Base-by-base conservation (phyloP, 2,113 vertebrate species). In the Suricata suricatta region DNA sequence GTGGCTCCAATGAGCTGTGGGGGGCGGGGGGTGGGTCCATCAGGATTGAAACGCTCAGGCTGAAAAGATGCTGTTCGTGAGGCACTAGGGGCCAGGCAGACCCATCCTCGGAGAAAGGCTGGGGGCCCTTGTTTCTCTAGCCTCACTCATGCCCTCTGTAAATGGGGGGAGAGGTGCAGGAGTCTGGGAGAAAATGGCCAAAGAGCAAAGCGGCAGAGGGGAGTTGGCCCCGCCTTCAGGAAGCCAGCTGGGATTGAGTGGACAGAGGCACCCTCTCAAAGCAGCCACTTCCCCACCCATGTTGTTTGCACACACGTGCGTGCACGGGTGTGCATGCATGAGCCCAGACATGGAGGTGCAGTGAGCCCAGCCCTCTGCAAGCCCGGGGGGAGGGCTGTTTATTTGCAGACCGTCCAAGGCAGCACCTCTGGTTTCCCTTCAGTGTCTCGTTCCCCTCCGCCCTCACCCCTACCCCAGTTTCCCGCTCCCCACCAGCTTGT, bases 41-140 rank as follows among this genome's bases (percentile, higher is more conserved):
- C 1, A 9, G 66, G 69, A 12, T 7, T 2, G 50, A 66, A 76
- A 4, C 33, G 72, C 83, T 33, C 0, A 0, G 21, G n/a, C 1
- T 54, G 57, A 8, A 17, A 89, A 63, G 52, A 31, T 13, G 31
- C 35, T 25, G 27, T 64, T 25, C 38, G 19, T 2, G 44, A 81
- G 52, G 35, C 1, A 23, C 21, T 2, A 7, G 74, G 60, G 25
- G 23, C 64, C 23, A 0, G 5, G 64, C 25, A 3, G 27, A 3
- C 4, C 23, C 15, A 1, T 16, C 76, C 38, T 15, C 27, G 72
- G 38, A 25, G 72, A 76, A 54, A 54, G 52, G 15, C 0, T 4
- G 38, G 29, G 66, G n/a, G 11, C 21, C 71, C 50, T 50, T 31
- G 8, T 27, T 54, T 69, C 47, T 57, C 35, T 12, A 33, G 41